These are phyloP conservation scores for Euzophera pinguis DNA, from an alignment of 2,888 invertebrate genomes.

Conservation along the genomic window DNA sequence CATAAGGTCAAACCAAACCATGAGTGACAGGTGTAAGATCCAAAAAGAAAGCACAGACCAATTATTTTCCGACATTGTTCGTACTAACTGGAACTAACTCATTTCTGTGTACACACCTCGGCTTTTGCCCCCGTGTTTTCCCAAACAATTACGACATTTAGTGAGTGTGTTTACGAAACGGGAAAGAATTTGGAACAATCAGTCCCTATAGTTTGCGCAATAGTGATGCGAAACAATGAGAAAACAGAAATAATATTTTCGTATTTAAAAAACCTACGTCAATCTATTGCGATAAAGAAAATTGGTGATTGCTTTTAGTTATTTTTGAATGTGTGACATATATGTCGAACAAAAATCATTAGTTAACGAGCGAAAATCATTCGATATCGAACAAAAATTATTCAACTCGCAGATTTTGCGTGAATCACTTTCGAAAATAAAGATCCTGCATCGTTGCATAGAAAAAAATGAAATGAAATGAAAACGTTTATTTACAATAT, in stretches of 20 bases:
- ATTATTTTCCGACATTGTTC: constrained; percentile 7
- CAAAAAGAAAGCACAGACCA: constrained; percentile 10
- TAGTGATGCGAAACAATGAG: not conserved
- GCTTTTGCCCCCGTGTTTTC: constrained; percentile 12
- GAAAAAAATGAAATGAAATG: too few species aligned
- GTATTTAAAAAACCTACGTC: not conserved
- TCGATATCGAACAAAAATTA: too few species aligned
- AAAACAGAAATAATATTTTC: not conserved
- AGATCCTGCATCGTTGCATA: too few species aligned
- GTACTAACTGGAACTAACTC: constrained; percentile 10
- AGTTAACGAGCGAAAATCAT: too few species aligned
- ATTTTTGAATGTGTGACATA: too few species aligned
- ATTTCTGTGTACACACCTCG: not conserved
- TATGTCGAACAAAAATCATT: too few species aligned
- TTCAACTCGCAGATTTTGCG: too few species aligned
- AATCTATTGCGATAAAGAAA: too few species aligned
- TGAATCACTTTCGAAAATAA: too few species aligned
- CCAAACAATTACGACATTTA: constrained; percentile 21
- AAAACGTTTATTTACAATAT: too few species aligned
- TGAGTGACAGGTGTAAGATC: constrained; percentile 7
- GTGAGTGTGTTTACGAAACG: constrained; percentile 13
- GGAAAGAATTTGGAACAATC: constrained; percentile 14
- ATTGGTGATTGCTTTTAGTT: too few species aligned
- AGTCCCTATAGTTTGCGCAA: constrained; percentile 8
- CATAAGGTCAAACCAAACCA: not conserved